Evolutionary conservation across 2,888 invertebrate species (phyloP).

Genomic region (Ochropacha duplaris): DNA sequence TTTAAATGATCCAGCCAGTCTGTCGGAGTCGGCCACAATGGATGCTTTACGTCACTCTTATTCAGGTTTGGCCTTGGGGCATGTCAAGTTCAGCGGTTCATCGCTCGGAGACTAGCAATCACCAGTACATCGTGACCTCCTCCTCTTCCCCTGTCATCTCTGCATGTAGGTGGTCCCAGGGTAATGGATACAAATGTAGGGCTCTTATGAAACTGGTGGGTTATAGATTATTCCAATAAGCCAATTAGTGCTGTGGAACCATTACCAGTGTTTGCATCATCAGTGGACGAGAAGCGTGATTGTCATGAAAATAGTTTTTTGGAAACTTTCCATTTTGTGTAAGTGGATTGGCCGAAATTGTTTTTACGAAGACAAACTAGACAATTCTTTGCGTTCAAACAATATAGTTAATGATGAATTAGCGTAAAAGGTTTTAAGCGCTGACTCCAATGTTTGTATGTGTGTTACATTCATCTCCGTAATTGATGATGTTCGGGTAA

Average conservation of each 20-base stretch:
- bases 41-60: slow-evolving; percentile 32
- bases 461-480: no score
- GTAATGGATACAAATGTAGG: not conserved
- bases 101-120: slow-evolving; percentile 18
- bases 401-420: not conserved
- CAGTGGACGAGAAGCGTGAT: slow-evolving; percentile 12
- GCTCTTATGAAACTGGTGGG: not conserved
- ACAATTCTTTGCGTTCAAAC: not conserved
- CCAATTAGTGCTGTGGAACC: slow-evolving; percentile 29
- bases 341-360: not conserved
- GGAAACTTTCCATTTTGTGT: slow-evolving; percentile 18
- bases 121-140: slow-evolving; percentile 13
- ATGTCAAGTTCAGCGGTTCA: slow-evolving; percentile 51
- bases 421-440: not conserved
- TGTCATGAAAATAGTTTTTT: slow-evolving; percentile 17
- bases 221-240: slow-evolving; percentile 12
- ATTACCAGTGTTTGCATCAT: slow-evolving; percentile 14
- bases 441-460: no score
- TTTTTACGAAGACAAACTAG: not conserved
- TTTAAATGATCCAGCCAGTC: not conserved
- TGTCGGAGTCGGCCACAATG: slow-evolving; percentile 23
- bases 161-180: no score
- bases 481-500: no score
- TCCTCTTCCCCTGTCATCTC: not conserved
- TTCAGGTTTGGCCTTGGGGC: slow-evolving; percentile 37